Evolutionary conservation across 1,140 invertebrate species (phyloP), one percentile per base, ranked within the genome.

Genomic region (Scaptomyza pallida): DNA sequence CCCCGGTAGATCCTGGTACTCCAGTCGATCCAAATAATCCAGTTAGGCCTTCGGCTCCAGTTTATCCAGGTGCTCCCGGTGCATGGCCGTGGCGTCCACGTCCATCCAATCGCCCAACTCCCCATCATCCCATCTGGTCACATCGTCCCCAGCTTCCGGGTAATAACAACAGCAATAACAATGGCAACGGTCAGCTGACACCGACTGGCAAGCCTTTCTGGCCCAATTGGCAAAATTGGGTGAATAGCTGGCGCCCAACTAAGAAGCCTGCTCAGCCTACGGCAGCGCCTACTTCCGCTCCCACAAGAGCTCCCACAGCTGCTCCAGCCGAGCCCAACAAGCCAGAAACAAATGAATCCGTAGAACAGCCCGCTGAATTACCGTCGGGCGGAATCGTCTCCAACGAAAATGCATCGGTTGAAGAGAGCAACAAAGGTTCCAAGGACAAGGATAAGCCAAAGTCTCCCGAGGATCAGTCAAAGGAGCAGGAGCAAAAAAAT

Each of bases 371-470:
- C 8, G 57, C 21, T 13, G 54, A 60, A 15, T 35, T 33, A 16
- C 62, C 55, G 13, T 44, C 69, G 3, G 40, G 26, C 47, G 63
- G 37, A 15, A 33, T 55, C 10, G n/a, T 48, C 16, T 72, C 76
- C 9, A 85, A 68, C 17, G 83, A 90, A 51, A 78, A 90, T 43
- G 72, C 79, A 13, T 90, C 89, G 2, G 70, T 77, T 5, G 89
- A 90, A 57, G 61, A 90, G 8, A 78, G 23, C 61, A 75, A 43
- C 26, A 83, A 82, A 41, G 59, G 50, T 5, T 26, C 57, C 0
- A 73, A 79, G 62, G 70, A 64, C n/a, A 74, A 59, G 57, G 56
- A 64, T 5, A 78, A 64, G 43, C 76, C 71, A 19, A 72, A 75
- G 19, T 55, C 71, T 12, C 10, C 5, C 5, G 75, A 83, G 41